Base-by-base conservation (phyloP, 2,797 vertebrate species). In the Diplodus puntazzo region DNA sequence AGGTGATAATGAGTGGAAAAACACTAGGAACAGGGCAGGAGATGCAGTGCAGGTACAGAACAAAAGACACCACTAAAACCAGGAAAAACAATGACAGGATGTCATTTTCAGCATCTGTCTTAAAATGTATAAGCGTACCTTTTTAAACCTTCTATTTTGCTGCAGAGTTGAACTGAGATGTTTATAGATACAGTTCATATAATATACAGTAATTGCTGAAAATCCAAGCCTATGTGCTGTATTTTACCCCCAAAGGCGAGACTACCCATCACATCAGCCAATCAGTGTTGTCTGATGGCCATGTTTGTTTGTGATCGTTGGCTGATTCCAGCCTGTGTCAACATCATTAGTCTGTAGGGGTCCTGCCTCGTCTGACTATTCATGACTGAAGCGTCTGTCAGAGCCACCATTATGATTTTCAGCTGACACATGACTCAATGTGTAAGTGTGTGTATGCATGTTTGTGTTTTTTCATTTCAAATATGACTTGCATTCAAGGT, bases 341-440 rank as follows among this genome's bases (percentile, higher is more conserved):
- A 39, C 39, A 39, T 39, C 39, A 39, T 39, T 10, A 39, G 9
- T 54, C 45, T 17, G 45, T 14, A 46, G 45, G 16, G 45, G n/a
- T 46, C 34, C 45, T n/a, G 34, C 49, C 49, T 69, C 69, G 57
- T 74, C 52, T 30, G 64, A 62, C 50, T 74, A 64, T 58, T 69
- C 45, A 63, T 79, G 64, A 79, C 64, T 43, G 55, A 27, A 54
- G 69, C 69, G 54, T 71, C 55, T 73, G 67, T 21, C 23, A 17
- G 25, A 42, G 42, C 27, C 17, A 39, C 54, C 27, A 39, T 7
- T 39, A 18, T 9, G 34, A 25, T 39, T 27, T 39, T 11, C 59
- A 12, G 16, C 67, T 17, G 43, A 49, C 39, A 39, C 27, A 63
- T 77, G 66, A 62, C 50, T 61, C 49, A 54, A 42, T 16, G 25